Percentiles rank a stretch among this genome's conserved stretches.
Evolutionary conservation across 2,797 vertebrate genomes (phyloP).

Genomic region (Gorsachius magnificus): DNA sequence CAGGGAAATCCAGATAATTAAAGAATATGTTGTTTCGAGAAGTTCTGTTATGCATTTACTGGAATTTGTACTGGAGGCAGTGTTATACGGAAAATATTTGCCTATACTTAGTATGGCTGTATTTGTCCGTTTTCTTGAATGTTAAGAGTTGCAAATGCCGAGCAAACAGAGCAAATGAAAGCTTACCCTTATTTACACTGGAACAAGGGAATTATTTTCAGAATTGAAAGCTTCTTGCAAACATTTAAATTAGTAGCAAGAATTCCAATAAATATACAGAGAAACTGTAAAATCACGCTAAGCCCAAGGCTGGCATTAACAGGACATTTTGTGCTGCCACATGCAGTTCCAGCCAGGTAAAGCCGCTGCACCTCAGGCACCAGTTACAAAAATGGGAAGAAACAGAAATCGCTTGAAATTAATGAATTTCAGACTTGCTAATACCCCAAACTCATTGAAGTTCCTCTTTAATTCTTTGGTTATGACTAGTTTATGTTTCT

Average conservation of each 20-base stretch:
- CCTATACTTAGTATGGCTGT: neutral
- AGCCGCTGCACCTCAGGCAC: neutral
- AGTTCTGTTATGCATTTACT: conserved; percentile 23
- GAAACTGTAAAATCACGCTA: neutral
- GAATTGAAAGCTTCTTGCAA: neutral
- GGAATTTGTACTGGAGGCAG: conserved; percentile 20
- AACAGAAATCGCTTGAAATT: neutral
- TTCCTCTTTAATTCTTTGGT: neutral
- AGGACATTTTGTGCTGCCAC: accelerated
- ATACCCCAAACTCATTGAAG: neutral
- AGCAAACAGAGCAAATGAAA: neutral
- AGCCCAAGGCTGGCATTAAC: accelerated
- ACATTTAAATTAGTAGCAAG: neutral
- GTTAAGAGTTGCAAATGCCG: neutral
- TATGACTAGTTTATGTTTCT: neutral
- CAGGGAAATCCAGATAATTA: conserved; percentile 48
- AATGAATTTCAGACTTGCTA: neutral
- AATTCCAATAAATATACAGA: neutral
- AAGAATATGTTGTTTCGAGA: conserved; percentile 25
- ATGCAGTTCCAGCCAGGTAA: neutral
- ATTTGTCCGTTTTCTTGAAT: neutral
- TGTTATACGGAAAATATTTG: neutral
- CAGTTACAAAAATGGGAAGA: neutral
- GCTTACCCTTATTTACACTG: neutral
- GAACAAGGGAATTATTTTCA: neutral